Evolutionary conservation across 1,140 invertebrate species (phyloP), one percentile per base, ranked within the genome.

Genomic region (Apolygus lucorum): DNA sequence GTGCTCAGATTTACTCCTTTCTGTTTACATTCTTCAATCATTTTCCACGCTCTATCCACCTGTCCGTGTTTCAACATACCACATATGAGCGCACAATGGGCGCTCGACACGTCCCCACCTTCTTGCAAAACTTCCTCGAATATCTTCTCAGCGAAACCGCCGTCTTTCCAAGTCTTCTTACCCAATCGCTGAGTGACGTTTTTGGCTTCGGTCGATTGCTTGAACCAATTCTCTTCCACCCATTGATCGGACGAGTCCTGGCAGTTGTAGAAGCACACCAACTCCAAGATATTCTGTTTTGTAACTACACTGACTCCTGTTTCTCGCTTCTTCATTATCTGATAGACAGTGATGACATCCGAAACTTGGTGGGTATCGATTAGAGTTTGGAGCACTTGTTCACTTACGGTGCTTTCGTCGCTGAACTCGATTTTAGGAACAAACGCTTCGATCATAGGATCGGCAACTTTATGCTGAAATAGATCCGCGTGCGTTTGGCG

Each of bases 251-350:
- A 79, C 0, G 83, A 79, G 70, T 91, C 86, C 64, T 85, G 80
- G 72, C 84, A 82, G 79, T 96, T 95, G 73, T 86, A 89, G 78
- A 87, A 95, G 76, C 91, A 93, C 1, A 94, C 76, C 17, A 95
- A 76, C 79, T 96, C 90, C 13, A 96, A 79, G n/a, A 95, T 79
- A 17, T 84, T 78, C 73, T 91, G 85, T 76, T 87, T 86, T 0
- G 85, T 78, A 63, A 86, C 82, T n/a, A 80, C 74, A 73, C 78
- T 82, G 1, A 93, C 77, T 68, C 78, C 79, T 0, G 83, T 77
- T 70, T 82, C 82, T 75, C 91, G 84, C 0, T 79, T 76, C 69
- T 84, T 83, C 62, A 94, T 78, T 14, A 90, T 78, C 67, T 89
- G 82, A 78, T 91, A 95, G 0, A 93, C 84, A 71, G 83, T 79